A percentile compares a stretch with the other conserved stretches of the same genome.
phyloP scores from a whole-genome alignment of 1,140 invertebrate genomes.

The Drosophila murphyi region DNA sequence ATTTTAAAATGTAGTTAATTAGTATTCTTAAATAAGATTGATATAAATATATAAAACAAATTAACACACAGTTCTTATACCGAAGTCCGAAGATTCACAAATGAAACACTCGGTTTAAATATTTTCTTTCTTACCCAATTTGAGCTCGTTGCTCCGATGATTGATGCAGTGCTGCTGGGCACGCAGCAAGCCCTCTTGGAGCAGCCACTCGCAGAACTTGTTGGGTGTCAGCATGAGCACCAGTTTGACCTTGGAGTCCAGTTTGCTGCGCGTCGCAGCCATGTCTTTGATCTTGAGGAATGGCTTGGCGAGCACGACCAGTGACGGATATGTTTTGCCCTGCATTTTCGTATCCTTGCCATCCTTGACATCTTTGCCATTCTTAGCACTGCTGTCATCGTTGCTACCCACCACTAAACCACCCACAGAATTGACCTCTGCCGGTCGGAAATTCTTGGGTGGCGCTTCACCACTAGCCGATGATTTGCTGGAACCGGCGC shows the following conservation, averaged over 20 bases:
- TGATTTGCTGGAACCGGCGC: constrained; percentile 34
- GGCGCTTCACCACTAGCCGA: constrained; percentile 51
- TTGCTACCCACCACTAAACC: constrained; percentile 87
- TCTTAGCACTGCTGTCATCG: constrained; percentile 83
- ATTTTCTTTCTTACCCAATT: constrained; percentile 86
- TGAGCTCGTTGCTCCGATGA: constrained; percentile 88
- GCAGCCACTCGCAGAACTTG: constrained; percentile 95
- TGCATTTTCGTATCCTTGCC: constrained; percentile 89
- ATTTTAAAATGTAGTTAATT: background rate
- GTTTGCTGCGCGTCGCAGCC: constrained; percentile 85
- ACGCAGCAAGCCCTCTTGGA: constrained; percentile 91
- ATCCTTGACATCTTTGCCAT: constrained; percentile 87
- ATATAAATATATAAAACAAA: no score
- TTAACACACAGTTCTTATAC: no score
- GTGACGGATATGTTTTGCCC: constrained; percentile 92
- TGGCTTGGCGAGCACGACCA: constrained; percentile 92
- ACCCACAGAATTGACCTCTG: constrained; percentile 88
- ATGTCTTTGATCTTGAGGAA: constrained; percentile 89
- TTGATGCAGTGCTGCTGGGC: constrained; percentile 90
- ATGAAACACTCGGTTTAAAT: no score
- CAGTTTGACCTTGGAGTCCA: constrained; percentile 91
- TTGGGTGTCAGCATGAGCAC: constrained; percentile 91
- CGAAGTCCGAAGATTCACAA: no score
- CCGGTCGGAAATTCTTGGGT: constrained; percentile 85
- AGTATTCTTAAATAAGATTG: background rate